Evolutionary conservation across 1,140 invertebrate genomes (phyloP).

Genomic region (Linepithema humile): DNA sequence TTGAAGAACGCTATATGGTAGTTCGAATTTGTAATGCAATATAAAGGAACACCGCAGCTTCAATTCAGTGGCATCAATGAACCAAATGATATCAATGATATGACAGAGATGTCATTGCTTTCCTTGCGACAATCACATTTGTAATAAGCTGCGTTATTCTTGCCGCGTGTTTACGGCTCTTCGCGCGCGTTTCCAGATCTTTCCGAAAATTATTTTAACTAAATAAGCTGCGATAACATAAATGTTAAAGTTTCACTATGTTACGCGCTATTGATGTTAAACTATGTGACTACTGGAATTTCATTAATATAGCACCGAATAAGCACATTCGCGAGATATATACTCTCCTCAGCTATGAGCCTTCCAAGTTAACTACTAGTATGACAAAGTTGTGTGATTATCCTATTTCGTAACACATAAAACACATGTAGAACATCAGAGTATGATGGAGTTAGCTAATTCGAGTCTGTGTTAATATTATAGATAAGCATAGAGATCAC

Average conservation of each 20-base stretch:
- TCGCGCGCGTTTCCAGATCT: neutral
- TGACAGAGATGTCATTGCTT: no score
- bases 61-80: no score
- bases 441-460: conserved; percentile 1
- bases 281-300: conserved; percentile 20
- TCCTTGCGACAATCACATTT: neutral
- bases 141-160: neutral
- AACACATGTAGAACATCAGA: conserved; percentile 16
- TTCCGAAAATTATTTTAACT: neutral
- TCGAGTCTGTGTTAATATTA: neutral
- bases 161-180: no score
- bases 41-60: no score
- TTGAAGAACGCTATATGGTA: no score
- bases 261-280: conserved; percentile 29
- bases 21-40: no score
- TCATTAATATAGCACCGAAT: conserved; percentile 33
- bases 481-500: neutral
- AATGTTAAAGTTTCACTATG: neutral
- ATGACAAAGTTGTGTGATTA: conserved; percentile 52
- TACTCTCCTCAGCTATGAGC: conserved; percentile 8
- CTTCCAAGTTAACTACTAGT: conserved; percentile 38
- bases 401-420: conserved; percentile 23
- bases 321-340: neutral
- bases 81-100: no score
- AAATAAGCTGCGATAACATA: neutral